Evolutionary conservation across 1,140 invertebrate genomes (phyloP), one percentile per base, ranked within the genome.

Genomic region (Cydia fagiglandana): DNA sequence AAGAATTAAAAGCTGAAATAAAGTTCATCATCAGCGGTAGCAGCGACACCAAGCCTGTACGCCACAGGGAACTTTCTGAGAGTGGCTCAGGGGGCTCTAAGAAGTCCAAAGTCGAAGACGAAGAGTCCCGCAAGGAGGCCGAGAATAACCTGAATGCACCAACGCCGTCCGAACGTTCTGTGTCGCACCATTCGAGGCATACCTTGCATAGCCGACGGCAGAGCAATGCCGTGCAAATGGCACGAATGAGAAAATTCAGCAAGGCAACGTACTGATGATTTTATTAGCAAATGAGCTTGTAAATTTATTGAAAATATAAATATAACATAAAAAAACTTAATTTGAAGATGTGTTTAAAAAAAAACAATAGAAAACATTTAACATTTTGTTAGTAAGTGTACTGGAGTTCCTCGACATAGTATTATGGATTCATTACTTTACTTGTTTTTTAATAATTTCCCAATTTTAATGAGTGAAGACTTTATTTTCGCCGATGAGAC

Each of bases 11-110:
- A 17, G 95, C 95, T 30, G 97, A 98, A 86, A 79, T 97, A 24
- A 95, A 95, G 82, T 97, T 98, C 80, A 95, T 97, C 30, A 82
- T 96, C 0, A 95, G 95, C 85, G 97, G 96, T 79, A 95, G 95
- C 30, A 96, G 95, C 6, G 96, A 96, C 30, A 95, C 95, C 0
- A 97, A 97, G 80, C 94, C 94, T 13, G 94, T 94, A 0, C 86
- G 91, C 66, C 93, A 93, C 76, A 84, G 88, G 74, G 90, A 90
- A 79, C 84, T 86, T 4, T 82, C 85, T 34, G 83, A 82, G 4
- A 89, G 86, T 78, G 85, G 87, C 20, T 90, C 88, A 0, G 87
- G 86, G 17, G 82, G 82, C n/a, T 87, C 88, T 2, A 91, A 88
- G 61, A 86, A 87, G 56, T 64, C 47, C 6, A 64, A 77, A 47